A percentile compares a stretch with the other conserved stretches of the same genome.
phyloP scores from a whole-genome alignment of 2,888 invertebrate genomes.

The Ophion ventricosus region DNA sequence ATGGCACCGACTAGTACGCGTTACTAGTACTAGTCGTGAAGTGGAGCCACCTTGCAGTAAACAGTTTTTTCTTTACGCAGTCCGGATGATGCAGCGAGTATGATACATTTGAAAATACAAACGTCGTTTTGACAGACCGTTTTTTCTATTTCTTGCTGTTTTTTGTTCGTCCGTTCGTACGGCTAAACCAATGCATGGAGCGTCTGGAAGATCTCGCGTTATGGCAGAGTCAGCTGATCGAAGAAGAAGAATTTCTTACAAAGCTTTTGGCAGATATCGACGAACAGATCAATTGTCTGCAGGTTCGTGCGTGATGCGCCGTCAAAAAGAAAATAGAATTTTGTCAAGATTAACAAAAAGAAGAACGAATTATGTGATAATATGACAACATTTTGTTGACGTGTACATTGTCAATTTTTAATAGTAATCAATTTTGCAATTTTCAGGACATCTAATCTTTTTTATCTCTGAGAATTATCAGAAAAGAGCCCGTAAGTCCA shows the following conservation, averaged over 20 bases:
- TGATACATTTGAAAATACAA: slow-evolving; percentile 32
- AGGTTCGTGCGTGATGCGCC: slow-evolving; percentile 67
- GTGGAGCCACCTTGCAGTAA: background rate
- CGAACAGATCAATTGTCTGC: slow-evolving; percentile 76
- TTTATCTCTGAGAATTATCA: no score
- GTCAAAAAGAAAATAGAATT: background rate
- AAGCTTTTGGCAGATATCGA: slow-evolving; percentile 75
- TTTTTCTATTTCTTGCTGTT: background rate
- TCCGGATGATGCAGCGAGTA: background rate
- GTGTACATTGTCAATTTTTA: no score
- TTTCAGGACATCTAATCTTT: no score
- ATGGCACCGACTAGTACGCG: no score
- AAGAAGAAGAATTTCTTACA: slow-evolving; percentile 75
- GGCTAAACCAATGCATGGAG: slow-evolving; percentile 49
- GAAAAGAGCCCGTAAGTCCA: no score
- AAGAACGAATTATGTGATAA: no score
- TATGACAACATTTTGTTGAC: no score
- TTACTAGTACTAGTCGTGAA: no score
- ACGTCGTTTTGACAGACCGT: slow-evolving; percentile 26
- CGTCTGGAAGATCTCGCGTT: slow-evolving; percentile 70
- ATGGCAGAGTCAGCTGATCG: slow-evolving; percentile 73
- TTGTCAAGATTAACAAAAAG: no score
- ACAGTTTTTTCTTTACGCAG: background rate
- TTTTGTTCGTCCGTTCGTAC: background rate
- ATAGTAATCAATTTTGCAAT: no score